Evolutionary conservation across 2,797 vertebrate species (phyloP), one percentile per base, ranked within the genome.

Genomic region (Leuciscus waleckii): DNA sequence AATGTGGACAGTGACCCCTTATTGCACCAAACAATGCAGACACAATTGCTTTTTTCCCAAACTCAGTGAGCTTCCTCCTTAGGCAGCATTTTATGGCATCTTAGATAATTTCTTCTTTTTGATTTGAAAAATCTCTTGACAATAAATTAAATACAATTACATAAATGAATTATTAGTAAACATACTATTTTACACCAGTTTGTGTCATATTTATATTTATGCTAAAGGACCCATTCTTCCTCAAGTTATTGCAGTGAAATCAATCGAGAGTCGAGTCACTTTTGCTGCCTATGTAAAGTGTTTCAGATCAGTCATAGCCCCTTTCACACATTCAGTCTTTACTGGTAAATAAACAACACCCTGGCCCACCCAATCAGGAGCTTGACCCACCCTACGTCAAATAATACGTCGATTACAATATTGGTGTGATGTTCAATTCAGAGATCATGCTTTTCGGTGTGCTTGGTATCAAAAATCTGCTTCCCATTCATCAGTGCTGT

Each of bases 1-100:
- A 19, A 43, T 32, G 77, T 65, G 77, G 23, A 78, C 54, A 41
- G 56, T 78, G 54, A 78, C 23, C 75, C n/a, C 37, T 58, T 61
- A 78, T 65, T 79, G 26, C 26, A 32, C 17, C 17, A 23, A n/a
- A 39, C 13, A 56, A 49, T 74, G 9, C 10, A 7, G 61, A 67
- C 29, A 74, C 29, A 65, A 51, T 26, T 1, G 75, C 23, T 58
- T 29, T 37, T 56, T 78, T 19, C 56, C n/a, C n/a, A 19, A 78
- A 78, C 54, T 5, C n/a, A 17, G 56, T 78, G 76, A 63, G 56
- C 56, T 61, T 63, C 35, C 7, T 37, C 3, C 4, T 3, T 56
- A 37, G 49, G 21, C 73, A 56, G 49, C 17, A 35, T 54, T 32
- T 32, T 21, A 35, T 54, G 10, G 11, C 29, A 75, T 19, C 46